Percentiles rank a stretch among this genome's conserved stretches.
Conservation (phyloP, 2,113 vertebrate genomes). For the Corythoichthys intestinalis region DNA sequence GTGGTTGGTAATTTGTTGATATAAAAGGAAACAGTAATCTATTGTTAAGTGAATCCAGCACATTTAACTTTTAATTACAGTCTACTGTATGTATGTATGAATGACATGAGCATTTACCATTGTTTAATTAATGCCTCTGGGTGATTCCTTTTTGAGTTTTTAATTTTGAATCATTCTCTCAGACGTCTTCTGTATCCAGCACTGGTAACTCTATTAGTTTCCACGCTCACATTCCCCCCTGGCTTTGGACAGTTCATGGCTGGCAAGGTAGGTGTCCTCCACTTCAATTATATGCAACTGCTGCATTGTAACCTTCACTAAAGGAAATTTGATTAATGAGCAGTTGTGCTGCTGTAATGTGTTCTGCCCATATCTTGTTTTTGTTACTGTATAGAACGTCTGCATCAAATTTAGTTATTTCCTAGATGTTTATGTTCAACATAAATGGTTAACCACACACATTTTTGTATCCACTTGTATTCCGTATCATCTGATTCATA, state of each 20-base stretch:
- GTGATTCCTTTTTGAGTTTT: not conserved
- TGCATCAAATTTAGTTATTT: not conserved
- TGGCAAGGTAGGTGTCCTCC: constrained; percentile 78
- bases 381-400: not conserved
- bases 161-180: constrained; percentile 7
- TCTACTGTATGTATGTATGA: not conserved
- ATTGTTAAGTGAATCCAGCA: not conserved
- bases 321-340: not conserved
- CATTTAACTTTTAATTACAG: not conserved
- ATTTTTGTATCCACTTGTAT: constrained; percentile 24
- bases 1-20: not conserved
- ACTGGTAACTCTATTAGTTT: constrained; percentile 87
- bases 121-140: not conserved
- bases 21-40: not conserved
- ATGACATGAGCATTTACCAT: not conserved
- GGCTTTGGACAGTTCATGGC: constrained; percentile 99
- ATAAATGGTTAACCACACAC: too few species aligned
- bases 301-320: not conserved
- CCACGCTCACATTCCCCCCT: constrained; percentile 89
- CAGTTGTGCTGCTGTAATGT: too few species aligned
- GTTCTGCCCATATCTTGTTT: not conserved
- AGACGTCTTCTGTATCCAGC: constrained; percentile 92
- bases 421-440: not conserved
- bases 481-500: constrained; percentile 43
- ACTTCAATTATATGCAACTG: not conserved